phyloP scores from a whole-genome alignment of 2,797 vertebrate genomes.

The Acrocephalus scirpaceus region DNA sequence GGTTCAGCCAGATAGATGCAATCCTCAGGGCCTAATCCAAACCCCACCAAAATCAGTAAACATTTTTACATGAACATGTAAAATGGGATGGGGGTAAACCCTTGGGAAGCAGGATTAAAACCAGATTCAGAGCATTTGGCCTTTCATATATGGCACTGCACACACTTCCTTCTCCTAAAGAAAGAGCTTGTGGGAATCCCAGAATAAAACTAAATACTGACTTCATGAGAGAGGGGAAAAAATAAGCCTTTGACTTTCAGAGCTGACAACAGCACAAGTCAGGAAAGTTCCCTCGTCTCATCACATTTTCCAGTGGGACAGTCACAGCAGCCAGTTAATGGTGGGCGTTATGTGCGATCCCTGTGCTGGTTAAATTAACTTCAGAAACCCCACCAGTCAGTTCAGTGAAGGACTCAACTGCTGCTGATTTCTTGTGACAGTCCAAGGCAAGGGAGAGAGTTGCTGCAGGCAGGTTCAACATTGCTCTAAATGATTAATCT shows the following conservation, averaged over 20 bases:
- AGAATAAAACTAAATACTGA: slow-evolving; percentile 28
- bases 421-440: slow-evolving; percentile 19
- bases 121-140: slow-evolving; percentile 11
- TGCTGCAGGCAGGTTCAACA: not conserved
- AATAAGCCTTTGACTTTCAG: slow-evolving; percentile 11
- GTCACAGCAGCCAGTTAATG: not conserved
- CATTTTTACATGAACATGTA: not conserved
- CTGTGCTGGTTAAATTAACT: not conserved
- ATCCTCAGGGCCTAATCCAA: not conserved
- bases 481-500: slow-evolving; percentile 28
- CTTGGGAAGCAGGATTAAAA: slow-evolving; percentile 35
- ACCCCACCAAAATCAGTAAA: not conserved
- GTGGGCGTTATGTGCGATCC: not conserved
- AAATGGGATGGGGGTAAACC: not conserved
- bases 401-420: not conserved
- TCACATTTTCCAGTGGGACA: slow-evolving; percentile 4
- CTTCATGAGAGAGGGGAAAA: not conserved
- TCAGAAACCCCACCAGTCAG: not conserved
- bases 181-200: not conserved
- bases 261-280: slow-evolving; percentile 1
- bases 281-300: not conserved
- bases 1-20: not conserved
- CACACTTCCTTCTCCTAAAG: not conserved
- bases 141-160: slow-evolving; percentile 14
- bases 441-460: not conserved